Percentiles rank a stretch among this genome's conserved stretches.
phyloP scores from a whole-genome alignment of 2,113 vertebrate species.

The Noturus placidus region DNA sequence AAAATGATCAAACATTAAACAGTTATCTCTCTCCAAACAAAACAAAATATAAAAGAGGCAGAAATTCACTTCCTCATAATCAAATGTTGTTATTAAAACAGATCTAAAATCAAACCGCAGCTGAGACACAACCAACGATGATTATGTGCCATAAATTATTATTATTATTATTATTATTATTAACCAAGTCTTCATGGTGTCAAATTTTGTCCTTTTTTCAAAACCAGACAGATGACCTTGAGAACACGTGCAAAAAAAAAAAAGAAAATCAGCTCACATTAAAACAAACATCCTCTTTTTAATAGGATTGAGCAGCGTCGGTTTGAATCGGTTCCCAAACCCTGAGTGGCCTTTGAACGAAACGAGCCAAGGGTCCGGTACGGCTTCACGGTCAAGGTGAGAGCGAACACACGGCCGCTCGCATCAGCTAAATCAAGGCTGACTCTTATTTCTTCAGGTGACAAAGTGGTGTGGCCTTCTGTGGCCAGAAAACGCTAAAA shows the following conservation, averaged over 20 bases:
- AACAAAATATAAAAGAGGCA: neutral
- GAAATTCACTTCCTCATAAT: neutral
- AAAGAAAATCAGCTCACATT: constrained; percentile 50
- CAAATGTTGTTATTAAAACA: neutral
- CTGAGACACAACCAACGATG: neutral
- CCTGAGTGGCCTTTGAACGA: constrained; percentile 48
- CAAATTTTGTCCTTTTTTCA: constrained; percentile 52
- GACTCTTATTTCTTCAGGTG: constrained; percentile 72
- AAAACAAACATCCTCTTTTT: constrained; percentile 61
- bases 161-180: neutral
- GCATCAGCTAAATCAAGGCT: constrained; percentile 71
- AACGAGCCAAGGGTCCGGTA: constrained; percentile 50
- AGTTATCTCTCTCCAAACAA: neutral
- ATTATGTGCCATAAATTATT: neutral
- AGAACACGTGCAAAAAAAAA: constrained; percentile 57
- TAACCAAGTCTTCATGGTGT: neutral
- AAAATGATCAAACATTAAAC: neutral
- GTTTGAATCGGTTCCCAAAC: constrained; percentile 66
- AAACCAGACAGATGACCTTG: constrained; percentile 60
- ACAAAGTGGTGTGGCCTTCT: constrained; percentile 55
- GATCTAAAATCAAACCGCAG: neutral
- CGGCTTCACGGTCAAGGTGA: constrained; percentile 63
- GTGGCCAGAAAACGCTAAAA: constrained; percentile 53
- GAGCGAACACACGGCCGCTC: constrained; percentile 58
- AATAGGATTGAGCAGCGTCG: constrained; percentile 64